Base-by-base conservation (phyloP, 2,113 vertebrate genomes). In the Sitta europaea region DNA sequence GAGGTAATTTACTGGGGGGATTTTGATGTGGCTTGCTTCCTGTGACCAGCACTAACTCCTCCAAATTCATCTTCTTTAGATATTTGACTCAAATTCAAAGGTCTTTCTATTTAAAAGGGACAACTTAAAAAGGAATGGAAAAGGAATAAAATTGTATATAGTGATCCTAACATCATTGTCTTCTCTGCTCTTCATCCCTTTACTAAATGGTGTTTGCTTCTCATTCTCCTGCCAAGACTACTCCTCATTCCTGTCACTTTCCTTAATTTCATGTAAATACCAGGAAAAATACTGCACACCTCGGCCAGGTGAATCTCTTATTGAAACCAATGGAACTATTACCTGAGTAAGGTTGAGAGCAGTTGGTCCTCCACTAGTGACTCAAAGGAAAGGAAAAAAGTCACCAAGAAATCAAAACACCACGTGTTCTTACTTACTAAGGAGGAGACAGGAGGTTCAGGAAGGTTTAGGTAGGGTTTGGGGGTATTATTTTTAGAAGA, bases 21-120 rank as follows among this genome's bases (percentile, higher is more conserved):
- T 78, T 94, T 96, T 93, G 68, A 92, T 95, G 90, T 96, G 96
- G 93, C 12, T 93, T 93, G 11, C 61, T 96, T 94, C 63, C 82
- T 96, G 8, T 57, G 68, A 80, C 75, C 82, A 86, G 65, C 29
- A 88, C 57, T 38, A 40, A 71, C 25, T 75, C 53, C 53, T 90
- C 57, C 42, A 67, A 88, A 92, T 88, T 74, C 3, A 59, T 88
- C 71, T 92, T 94, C 74, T 90, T 86, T 71, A 86, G 79, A 54
- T 77, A 92, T 74, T 93, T 90, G 14, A 63, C 21, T 59, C 20
- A 76, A 59, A 84, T 83, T 90, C 82, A 92, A 93, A 92, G 68
- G 12, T 3, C 23, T 48, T 90, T 90, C 81, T 88, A 61, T 83
- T 93, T 65, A 63, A 86, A 84, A 51, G 14, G 33, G 47, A 71